Conservation (phyloP, 1,140 invertebrate genomes). For the Drosophila parabipectinata region DNA sequence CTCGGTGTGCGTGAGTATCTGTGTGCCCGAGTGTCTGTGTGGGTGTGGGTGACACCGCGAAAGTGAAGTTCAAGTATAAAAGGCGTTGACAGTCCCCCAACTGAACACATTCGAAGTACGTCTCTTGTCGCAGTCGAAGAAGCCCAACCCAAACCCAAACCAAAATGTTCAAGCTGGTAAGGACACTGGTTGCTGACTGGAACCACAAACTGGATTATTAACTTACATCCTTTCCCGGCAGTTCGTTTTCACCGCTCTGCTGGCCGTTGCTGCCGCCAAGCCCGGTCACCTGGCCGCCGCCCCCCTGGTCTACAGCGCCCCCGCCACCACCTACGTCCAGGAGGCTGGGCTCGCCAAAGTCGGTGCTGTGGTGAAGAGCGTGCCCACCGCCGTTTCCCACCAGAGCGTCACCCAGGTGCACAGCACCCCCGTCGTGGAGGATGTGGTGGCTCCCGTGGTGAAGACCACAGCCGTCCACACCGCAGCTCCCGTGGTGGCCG, state of each 20-base stretch:
- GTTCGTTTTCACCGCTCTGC: constrained; percentile 86
- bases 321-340: constrained; percentile 56
- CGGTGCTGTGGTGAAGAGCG: constrained; percentile 79
- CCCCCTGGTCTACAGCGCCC: constrained; percentile 64
- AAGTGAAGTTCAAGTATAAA: constrained; percentile 80
- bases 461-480: constrained; percentile 68
- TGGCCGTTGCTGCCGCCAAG: constrained; percentile 86
- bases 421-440: constrained; percentile 62
- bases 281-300: constrained; percentile 82
- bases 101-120: constrained; percentile 51
- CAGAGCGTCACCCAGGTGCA: constrained; percentile 83
- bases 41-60: constrained; percentile 36
- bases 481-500: constrained; percentile 31
- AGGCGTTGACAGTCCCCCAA: constrained; percentile 52
- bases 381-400: constrained; percentile 84
- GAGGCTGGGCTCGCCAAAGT: constrained; percentile 71
- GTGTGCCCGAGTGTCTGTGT: not conserved
- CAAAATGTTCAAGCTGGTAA: constrained; percentile 85
- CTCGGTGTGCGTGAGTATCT: constrained; percentile 17
- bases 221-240: constrained; percentile 37
- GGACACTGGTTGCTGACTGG: constrained; percentile 6
- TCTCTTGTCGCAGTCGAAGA: constrained; percentile 64
- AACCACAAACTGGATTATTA: constrained; percentile 4
- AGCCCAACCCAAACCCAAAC: constrained; percentile 38
- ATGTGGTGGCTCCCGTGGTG: constrained; percentile 73